A percentile compares a stretch with the other conserved stretches of the same genome.
Conservation (phyloP, 1,140 invertebrate species). For the Gonatopus flavifemur region DNA sequence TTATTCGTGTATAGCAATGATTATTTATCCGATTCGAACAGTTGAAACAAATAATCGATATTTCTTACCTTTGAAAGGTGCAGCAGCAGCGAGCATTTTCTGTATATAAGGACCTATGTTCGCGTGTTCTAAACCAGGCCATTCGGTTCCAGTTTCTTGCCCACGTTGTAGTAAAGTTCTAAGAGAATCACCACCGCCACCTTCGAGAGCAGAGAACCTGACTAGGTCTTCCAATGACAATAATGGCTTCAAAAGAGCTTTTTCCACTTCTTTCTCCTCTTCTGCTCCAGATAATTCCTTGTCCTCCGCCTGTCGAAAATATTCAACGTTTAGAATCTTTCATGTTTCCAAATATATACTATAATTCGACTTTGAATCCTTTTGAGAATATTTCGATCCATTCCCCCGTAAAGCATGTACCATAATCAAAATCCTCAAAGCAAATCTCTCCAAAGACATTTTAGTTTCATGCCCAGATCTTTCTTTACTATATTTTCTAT, state of each 20-base stretch:
- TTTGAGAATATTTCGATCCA: not conserved
- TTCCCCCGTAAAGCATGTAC: no score
- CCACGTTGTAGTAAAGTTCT: constrained; percentile 62
- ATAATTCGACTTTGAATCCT: not conserved
- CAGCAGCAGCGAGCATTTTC: constrained; percentile 54
- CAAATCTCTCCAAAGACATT: no score
- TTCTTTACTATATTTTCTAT: no score
- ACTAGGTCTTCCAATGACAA: constrained; percentile 65
- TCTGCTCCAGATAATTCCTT: constrained; percentile 67
- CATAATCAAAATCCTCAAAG: no score
- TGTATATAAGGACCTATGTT: constrained; percentile 64
- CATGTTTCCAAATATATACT: no score
- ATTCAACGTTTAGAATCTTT: constrained; percentile 23
- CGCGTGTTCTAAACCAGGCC: constrained; percentile 60
- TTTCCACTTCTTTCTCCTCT: constrained; percentile 67
- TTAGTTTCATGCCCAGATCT: no score
- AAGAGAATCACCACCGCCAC: constrained; percentile 60
- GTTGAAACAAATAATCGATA: not conserved
- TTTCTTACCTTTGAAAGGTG: constrained; percentile 50
- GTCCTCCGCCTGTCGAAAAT: constrained; percentile 58
- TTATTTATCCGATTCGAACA: not conserved
- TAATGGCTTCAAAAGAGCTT: constrained; percentile 61
- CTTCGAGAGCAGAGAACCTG: constrained; percentile 61
- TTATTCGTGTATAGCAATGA: no score
- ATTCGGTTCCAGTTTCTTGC: constrained; percentile 55